Base-by-base conservation (phyloP, 2,797 vertebrate species). In the Sebastes variabilis region DNA sequence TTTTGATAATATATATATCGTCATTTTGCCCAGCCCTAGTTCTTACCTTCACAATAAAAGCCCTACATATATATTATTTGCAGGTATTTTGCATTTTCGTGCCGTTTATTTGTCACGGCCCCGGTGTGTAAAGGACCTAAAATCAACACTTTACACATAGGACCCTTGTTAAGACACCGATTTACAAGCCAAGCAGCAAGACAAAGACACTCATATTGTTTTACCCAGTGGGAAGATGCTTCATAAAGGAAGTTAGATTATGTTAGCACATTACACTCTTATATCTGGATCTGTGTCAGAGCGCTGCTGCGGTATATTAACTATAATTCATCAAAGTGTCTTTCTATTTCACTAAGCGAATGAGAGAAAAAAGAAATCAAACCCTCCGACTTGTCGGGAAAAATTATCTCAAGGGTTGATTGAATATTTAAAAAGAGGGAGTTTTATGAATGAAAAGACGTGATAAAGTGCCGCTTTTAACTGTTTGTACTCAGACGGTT, bases 351-450 rank as follows among this genome's bases (percentile, higher is more conserved):
- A 36, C 69, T 16, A 55, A 52, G 18, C 75, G 69, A 70, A 77
- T 54, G 68, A 27, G 18, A 66, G 11, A 42, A 55, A 8, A 58
- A 58, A 75, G 11, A 67, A 82, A 85, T 67, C 30, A 29, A 61
- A 66, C 49, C 24, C 46, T 38, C 25, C 1, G 42, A 60, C 79
- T 75, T 65, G 52, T 77, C 65, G 36, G 54, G 54, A 73, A 52
- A 74, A 82, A 71, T 36, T 2, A 79, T 78, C 70, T 79, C 56
- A 7, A 11, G 69, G 58, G 59, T 22, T 29, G 61, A 79, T 24
- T 69, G 38, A 77, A 83, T 85, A 83, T 84, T 80, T 76, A 46
- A 79, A 32, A 18, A 60, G 36, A 54, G n/a, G 13, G 64, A 3
- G 18, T 71, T 75, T 77, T 30, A 30, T 18, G 52, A 81, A 85